Base-by-base conservation (phyloP, 2,888 invertebrate genomes). In the Leucophenga montana region DNA sequence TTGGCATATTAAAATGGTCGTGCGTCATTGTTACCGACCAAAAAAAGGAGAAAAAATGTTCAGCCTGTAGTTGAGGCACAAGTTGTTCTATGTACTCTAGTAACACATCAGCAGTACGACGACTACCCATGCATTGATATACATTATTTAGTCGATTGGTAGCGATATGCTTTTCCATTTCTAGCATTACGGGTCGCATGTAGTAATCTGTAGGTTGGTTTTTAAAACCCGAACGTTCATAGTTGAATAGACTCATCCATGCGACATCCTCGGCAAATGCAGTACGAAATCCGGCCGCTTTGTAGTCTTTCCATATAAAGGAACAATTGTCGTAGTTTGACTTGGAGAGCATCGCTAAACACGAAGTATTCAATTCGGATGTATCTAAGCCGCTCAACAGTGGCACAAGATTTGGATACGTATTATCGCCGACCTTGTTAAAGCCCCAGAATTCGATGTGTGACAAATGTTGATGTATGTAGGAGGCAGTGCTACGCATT, bases 401-500 rank as follows among this genome's bases (percentile, higher is more conserved):
- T 0, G 97, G 95, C 8, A 95, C 92, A 71, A 98, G 87, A 87
- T 98, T 98, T 0, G 97, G 96, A 86, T 95, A 97, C 0, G 97
- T 97, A 87, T 97, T 98, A 87, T 97, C 97, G 3, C 93, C 98
- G 9, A 98, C 94, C 91, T 97, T 98, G 85, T 95, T 97, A 88
- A 96, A 97, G 5, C 97, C 98, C 76, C 94, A 88, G 85, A 98
- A 90, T 85, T 96, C 96, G 66, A 95, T 91, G 14, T 91, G 81
- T 5, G 81, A 73, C 0, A 85, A 72, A 14, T 84, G 77, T 16
- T 91, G 87, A 70, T 91, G 89, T 33, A 95, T 87, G 75, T 91
- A 91, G 1, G 88, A 83, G 3, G 90, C 88, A 0, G 95, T 95
- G 80, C 90, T 91, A 0, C 94, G 94, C 94, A 97, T 94, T 79